Base-by-base conservation (phyloP, 2,113 vertebrate species). In the Setophaga coronata region DNA sequence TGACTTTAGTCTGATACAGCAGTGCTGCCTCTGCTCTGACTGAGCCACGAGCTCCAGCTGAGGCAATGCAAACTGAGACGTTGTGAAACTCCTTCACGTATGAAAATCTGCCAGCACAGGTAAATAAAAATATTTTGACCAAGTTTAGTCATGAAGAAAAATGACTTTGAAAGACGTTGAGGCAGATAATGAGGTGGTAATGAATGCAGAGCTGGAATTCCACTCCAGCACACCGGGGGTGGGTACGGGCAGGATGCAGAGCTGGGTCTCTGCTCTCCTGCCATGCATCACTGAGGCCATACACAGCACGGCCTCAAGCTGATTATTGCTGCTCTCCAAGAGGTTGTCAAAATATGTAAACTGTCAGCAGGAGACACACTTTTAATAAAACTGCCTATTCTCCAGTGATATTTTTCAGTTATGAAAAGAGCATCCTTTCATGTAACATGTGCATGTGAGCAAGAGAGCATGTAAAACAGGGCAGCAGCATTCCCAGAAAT, bases 101-200 rank as follows among this genome's bases (percentile, higher is more conserved):
- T 31, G 57, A 96, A 96, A 96, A 95, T 95, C 72, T 74, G 81
- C 93, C 94, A 85, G 82, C 78, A 61, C 82, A 95, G 95, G 93
- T 88, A 98, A 97, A 97, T 81, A 94, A 93, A 97, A 95, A 92
- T 94, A 94, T 91, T 95, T 90, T 88, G 96, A 85, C 93, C 4
- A 26, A 91, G 94, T 82, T 89, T 54, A 89, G 66, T 36, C 53
- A 85, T 89, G 91, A 92, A 91, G 92, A 95, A 93, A 97, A 93
- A 95, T 16, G 4, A 60, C 86, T 97, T 94, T 95, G 93, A 91
- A 95, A 96, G 76, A 93, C 4, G 5, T 67, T 97, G 91, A 96
- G 83, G 89, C 29, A 26, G 82, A 94, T 97, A 98, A 98, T 98
- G 86, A 96, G 89, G 96, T 90, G 96, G 78, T 96, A 97, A 97